These are phyloP conservation scores for Noctua janthina DNA, from an alignment of 2,888 invertebrate species.

Conservation along the genomic window DNA sequence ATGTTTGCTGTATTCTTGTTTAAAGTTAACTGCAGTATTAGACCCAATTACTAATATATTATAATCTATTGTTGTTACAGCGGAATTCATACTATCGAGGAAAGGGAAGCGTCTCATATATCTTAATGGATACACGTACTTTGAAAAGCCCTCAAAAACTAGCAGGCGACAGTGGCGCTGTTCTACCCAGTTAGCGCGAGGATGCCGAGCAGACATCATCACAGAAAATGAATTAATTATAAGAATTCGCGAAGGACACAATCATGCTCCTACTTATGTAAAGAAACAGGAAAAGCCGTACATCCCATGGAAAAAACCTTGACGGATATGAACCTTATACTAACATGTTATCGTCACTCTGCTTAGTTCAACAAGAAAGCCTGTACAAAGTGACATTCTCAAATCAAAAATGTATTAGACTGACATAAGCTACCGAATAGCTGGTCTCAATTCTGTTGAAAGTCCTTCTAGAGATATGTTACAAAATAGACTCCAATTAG, in stretches of 20 bases:
- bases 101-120: constrained; percentile 43
- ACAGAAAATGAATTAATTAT: constrained; percentile 29
- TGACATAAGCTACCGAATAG: background rate
- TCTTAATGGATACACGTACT: constrained; percentile 35
- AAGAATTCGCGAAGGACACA: constrained; percentile 38
- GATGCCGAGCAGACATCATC: constrained; percentile 37
- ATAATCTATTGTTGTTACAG: constrained; percentile 4
- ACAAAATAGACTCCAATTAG: too few relatives aligned
- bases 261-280: constrained; percentile 26
- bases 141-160: constrained; percentile 48
- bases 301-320: constrained; percentile 7
- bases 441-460: background rate
- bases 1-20: too few relatives aligned
- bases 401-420: background rate
- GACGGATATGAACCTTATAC: background rate
- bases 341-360: background rate
- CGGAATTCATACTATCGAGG: constrained; percentile 33
- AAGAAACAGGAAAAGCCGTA: background rate
- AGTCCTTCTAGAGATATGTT: too few relatives aligned
- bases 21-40: too few relatives aligned
- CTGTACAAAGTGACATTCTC: background rate
- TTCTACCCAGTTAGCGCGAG: constrained; percentile 32
- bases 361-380: background rate
- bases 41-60: background rate
- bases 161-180: constrained; percentile 40